A percentile compares a stretch with the other conserved stretches of the same genome.
phyloP scores from a whole-genome alignment of 2,797 vertebrate genomes.

The Coregonus suidteri region DNA sequence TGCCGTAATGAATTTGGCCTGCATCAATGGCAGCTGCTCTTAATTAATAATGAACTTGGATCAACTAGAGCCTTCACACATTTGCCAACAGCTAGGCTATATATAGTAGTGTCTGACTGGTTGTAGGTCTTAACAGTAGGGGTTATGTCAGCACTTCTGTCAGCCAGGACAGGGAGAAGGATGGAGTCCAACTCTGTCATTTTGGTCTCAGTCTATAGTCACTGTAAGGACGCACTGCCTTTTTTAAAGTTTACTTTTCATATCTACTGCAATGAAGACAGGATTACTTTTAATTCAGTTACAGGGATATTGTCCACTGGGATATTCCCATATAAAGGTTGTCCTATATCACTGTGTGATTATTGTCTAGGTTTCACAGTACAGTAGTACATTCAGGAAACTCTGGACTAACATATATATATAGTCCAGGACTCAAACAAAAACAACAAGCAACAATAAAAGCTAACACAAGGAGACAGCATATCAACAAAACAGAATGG shows the following conservation, averaged over 20 bases:
- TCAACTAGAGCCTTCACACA: not conserved
- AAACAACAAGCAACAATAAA: no score
- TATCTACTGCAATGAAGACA: not conserved
- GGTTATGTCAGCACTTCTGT: not conserved
- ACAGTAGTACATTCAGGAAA: slow-evolving; percentile 9
- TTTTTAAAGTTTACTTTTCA: not conserved
- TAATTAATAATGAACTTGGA: not conserved
- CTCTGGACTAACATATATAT: not conserved
- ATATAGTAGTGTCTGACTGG: not conserved
- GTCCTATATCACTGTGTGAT: not conserved
- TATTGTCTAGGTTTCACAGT: not conserved
- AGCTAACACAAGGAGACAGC: no score
- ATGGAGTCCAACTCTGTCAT: not conserved
- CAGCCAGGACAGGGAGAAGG: no score
- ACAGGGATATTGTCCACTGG: not conserved
- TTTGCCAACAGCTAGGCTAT: not conserved
- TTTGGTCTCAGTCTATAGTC: not conserved
- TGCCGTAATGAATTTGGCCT: not conserved
- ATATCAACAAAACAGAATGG: no score
- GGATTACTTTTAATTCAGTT: slow-evolving; percentile 18
- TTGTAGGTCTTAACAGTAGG: not conserved
- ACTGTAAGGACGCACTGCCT: not conserved
- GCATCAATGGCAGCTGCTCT: not conserved
- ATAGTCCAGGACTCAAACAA: no score
- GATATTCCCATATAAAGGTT: not conserved